Percentiles rank a stretch among this genome's conserved stretches.
Evolutionary conservation across 30 jellyfish, hydroid and myxozoan species (phyloP).

Genomic region (Aurelia aurita complex sp. Pacific): DNA sequence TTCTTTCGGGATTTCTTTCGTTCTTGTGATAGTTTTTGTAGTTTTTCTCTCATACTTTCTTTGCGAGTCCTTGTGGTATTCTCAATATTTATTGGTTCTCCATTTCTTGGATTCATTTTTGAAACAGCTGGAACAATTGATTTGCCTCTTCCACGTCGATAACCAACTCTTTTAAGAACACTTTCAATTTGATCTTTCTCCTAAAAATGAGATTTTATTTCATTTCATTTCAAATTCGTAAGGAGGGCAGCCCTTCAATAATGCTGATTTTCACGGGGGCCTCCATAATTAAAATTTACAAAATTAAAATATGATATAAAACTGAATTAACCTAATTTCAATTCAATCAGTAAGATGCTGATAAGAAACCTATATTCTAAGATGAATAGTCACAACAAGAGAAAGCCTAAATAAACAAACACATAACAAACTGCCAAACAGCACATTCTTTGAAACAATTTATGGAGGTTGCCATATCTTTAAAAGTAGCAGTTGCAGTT

Average conservation of each 20-base stretch:
- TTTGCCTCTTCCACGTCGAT: slow-evolving; percentile 69
- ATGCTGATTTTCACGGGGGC: background rate
- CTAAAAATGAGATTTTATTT: slow-evolving; percentile 4
- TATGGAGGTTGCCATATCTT: too few species aligned
- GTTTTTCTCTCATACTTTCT: slow-evolving; percentile 37
- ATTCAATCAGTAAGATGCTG: too few species aligned
- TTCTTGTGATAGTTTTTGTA: slow-evolving; percentile 14
- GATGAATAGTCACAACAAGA: too few species aligned
- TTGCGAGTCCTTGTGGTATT: background rate
- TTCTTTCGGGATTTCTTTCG: background rate
- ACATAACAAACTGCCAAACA: too few species aligned
- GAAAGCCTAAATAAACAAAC: too few species aligned
- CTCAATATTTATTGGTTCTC: background rate
- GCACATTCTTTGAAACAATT: too few species aligned
- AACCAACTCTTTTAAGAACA: slow-evolving; percentile 59
- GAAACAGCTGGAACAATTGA: slow-evolving; percentile 71
- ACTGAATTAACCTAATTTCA: too few species aligned
- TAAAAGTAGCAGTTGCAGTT: too few species aligned
- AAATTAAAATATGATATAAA: too few species aligned
- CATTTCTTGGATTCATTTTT: background rate
- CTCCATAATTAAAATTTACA: too few species aligned
- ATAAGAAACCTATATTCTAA: too few species aligned
- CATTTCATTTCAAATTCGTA: background rate
- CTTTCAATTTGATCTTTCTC: slow-evolving; percentile 47
- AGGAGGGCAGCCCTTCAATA: background rate